These are phyloP conservation scores for Crambe crambe DNA, from an alignment of 37 sponge, comb jelly and placozoan species.

Conservation along the genomic window DNA sequence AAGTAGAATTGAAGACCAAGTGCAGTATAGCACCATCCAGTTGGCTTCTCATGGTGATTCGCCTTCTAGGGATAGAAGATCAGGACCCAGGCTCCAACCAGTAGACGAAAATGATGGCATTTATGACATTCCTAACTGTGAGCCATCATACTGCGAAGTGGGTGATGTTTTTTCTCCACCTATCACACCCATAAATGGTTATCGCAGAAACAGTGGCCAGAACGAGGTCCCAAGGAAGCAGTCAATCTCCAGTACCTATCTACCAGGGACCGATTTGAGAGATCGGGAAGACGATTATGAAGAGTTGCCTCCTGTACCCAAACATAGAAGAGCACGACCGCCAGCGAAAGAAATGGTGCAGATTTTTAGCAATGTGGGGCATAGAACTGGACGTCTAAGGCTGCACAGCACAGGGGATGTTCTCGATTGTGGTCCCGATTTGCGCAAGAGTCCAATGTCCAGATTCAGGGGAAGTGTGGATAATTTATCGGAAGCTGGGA, in stretches of 20 bases:
- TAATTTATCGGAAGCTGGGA: neutral
- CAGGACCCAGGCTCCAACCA: neutral
- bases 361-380: neutral
- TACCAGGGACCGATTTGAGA: constrained; percentile 24
- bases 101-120: constrained; percentile 32
- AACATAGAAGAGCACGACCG: constrained; percentile 2
- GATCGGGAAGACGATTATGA: constrained; percentile 46
- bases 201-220: too few species aligned
- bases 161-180: neutral
- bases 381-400: neutral
- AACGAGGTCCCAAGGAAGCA: neutral
- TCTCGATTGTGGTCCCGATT: constrained; percentile 5
- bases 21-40: neutral
- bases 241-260: constrained; percentile 19
- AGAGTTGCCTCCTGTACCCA: constrained; percentile 27
- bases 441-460: neutral
- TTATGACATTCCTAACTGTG: constrained; percentile 37
- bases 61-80: neutral
- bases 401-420: constrained; percentile 45
- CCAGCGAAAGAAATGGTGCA: neutral
- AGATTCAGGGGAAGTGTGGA: constrained; percentile 26
- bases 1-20: constrained; percentile 1
- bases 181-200: neutral
- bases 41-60: neutral
- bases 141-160: constrained; percentile 26